Conservation (phyloP, 2,888 invertebrate species). For the Endotricha flammealis region DNA sequence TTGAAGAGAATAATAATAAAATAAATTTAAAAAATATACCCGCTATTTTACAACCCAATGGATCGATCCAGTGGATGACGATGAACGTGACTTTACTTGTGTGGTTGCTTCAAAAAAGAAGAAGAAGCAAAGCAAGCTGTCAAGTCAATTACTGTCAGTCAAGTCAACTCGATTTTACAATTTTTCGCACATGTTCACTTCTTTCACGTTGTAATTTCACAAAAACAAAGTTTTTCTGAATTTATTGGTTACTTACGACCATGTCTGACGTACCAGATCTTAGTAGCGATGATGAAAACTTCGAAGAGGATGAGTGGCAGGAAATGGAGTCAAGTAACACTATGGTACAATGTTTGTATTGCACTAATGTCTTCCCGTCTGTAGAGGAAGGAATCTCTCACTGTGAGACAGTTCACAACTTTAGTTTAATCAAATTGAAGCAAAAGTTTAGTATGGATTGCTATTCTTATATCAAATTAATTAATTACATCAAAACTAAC, state of each 20-base stretch:
- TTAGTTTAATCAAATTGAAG: slow-evolving; percentile 82
- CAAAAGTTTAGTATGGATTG: slow-evolving; percentile 86
- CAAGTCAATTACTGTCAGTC: no score
- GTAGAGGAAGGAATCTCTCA: slow-evolving; percentile 83
- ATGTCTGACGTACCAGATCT: slow-evolving; percentile 72
- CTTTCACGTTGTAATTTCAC: slow-evolving; percentile 11
- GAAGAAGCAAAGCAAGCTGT: no score
- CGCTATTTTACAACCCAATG: no score
- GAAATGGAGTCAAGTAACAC: slow-evolving; percentile 65
- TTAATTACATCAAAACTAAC: slow-evolving; percentile 86
- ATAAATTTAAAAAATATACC: no score
- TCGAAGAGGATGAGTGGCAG: slow-evolving; percentile 70
- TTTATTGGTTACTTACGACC: slow-evolving; percentile 9
- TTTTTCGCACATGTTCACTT: slow-evolving; percentile 29
- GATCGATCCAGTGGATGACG: no score
- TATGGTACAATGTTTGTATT: slow-evolving; percentile 84
- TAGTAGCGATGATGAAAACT: slow-evolving; percentile 70
- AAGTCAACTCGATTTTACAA: no score
- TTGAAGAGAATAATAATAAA: no score
- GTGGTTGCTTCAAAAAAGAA: no score
- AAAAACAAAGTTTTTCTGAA: neutral
- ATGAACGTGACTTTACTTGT: no score
- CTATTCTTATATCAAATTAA: slow-evolving; percentile 88
- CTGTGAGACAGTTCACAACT: slow-evolving; percentile 80
- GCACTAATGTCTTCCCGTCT: slow-evolving; percentile 77